phyloP scores from a whole-genome alignment of 30 jellyfish, hydroid and myxozoan genomes.

The Hydra vulgaris region DNA sequence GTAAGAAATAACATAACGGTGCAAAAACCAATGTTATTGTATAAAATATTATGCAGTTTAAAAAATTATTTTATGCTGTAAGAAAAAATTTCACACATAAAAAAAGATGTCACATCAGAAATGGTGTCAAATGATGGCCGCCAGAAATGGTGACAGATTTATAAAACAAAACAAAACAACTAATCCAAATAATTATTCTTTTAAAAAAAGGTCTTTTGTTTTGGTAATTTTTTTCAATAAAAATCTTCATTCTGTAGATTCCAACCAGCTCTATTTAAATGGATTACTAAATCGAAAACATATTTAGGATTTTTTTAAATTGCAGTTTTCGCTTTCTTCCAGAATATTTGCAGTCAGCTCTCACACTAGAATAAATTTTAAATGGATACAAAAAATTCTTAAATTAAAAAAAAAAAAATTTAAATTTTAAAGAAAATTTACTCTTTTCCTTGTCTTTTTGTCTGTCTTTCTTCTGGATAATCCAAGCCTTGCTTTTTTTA shows the following conservation, averaged over 20 bases:
- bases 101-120: too few species aligned
- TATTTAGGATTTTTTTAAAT: constrained; percentile 20
- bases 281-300: not conserved
- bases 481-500: constrained; percentile 81
- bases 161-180: too few species aligned
- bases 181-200: too few species aligned
- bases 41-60: too few species aligned
- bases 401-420: not conserved
- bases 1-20: too few species aligned
- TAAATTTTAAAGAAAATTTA: not conserved
- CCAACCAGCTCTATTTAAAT: not conserved
- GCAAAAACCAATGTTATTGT: too few species aligned
- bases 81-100: too few species aligned
- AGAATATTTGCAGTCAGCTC: constrained; percentile 62
- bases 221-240: too few species aligned
- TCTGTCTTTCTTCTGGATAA: constrained; percentile 67
- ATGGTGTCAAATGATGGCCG: too few species aligned
- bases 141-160: too few species aligned
- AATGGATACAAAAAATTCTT: not conserved
- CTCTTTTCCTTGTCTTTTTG: constrained; percentile 79
- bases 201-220: too few species aligned
- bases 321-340: constrained; percentile 64
- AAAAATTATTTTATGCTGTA: too few species aligned
- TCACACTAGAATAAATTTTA: constrained; percentile 24
- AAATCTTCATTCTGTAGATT: not conserved